A percentile compares a stretch with the other conserved stretches of the same genome.
phyloP scores from a whole-genome alignment of 2,888 invertebrate species.

The Acanthosoma haemorrhoidale region DNA sequence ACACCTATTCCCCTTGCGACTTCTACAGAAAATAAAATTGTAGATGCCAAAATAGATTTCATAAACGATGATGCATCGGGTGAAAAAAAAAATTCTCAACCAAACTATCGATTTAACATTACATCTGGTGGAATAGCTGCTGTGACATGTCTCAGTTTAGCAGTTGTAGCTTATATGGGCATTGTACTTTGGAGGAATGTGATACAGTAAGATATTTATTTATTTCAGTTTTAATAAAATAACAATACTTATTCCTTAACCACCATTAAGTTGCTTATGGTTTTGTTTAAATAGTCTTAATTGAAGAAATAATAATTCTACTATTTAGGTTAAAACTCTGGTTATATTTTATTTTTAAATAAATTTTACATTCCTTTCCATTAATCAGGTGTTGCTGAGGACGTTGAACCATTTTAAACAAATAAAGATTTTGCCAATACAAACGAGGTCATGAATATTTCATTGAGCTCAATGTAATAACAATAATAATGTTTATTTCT shows the following conservation, averaged over 20 bases:
- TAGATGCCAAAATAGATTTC: not conserved
- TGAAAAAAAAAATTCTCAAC: not conserved
- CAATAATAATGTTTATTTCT: too few species aligned
- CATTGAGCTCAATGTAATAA: too few species aligned
- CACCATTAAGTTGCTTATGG: too few species aligned
- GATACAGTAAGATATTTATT: slow-evolving; percentile 26
- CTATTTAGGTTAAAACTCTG: too few species aligned
- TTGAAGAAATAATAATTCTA: too few species aligned
- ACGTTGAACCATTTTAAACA: too few species aligned
- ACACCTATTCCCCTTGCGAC: not conserved
- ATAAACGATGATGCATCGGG: not conserved
- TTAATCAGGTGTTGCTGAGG: too few species aligned
- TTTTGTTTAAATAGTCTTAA: too few species aligned
- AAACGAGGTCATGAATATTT: too few species aligned
- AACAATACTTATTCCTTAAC: not conserved
- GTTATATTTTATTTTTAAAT: too few species aligned
- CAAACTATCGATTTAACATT: not conserved
- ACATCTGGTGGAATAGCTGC: slow-evolving; percentile 32
- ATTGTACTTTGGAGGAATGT: slow-evolving; percentile 34
- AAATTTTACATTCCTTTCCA: too few species aligned
- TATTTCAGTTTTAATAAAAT: not conserved
- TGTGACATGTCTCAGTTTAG: slow-evolving; percentile 31
- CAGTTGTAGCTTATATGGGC: slow-evolving; percentile 28
- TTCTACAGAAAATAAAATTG: not conserved
- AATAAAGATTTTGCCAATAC: too few species aligned